These are phyloP conservation scores for Autographa gamma DNA, from an alignment of 2,888 invertebrate species.

Conservation along the genomic window DNA sequence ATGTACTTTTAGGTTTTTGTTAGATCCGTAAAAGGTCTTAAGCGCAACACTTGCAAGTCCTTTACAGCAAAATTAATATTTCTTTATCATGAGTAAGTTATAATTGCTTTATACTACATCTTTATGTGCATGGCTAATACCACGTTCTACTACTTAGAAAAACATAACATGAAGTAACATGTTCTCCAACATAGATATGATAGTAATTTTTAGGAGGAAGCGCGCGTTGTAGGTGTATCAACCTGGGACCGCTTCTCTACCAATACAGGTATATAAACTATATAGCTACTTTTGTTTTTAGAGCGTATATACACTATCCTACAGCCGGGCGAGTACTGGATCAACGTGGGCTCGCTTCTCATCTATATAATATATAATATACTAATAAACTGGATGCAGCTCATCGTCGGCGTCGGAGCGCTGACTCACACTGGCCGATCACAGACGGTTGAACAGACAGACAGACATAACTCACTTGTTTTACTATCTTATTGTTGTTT, in stretches of 20 bases:
- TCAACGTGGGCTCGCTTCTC: background rate
- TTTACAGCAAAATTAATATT: no score
- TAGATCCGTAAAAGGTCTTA: no score
- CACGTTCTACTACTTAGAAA: no score
- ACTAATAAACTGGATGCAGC: background rate
- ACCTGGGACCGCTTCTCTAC: background rate
- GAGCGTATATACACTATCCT: no score
- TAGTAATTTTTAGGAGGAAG: background rate
- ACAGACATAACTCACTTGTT: constrained; percentile 67
- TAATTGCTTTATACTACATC: no score
- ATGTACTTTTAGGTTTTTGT: background rate
- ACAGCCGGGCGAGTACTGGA: no score
- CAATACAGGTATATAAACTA: no score
- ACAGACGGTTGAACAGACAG: constrained; percentile 63
- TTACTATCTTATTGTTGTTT: constrained; percentile 71
- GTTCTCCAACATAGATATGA: background rate
- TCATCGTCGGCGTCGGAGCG: no score
- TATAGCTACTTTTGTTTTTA: no score
- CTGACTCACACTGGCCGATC: constrained; percentile 36
- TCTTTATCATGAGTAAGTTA: no score
- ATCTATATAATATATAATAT: background rate
- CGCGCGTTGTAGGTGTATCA: background rate
- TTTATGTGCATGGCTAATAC: no score
- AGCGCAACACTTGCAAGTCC: no score
- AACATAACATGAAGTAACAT: background rate